Evolutionary conservation across 2,888 invertebrate species (phyloP).

Genomic region (Limnephilus rhombicus): DNA sequence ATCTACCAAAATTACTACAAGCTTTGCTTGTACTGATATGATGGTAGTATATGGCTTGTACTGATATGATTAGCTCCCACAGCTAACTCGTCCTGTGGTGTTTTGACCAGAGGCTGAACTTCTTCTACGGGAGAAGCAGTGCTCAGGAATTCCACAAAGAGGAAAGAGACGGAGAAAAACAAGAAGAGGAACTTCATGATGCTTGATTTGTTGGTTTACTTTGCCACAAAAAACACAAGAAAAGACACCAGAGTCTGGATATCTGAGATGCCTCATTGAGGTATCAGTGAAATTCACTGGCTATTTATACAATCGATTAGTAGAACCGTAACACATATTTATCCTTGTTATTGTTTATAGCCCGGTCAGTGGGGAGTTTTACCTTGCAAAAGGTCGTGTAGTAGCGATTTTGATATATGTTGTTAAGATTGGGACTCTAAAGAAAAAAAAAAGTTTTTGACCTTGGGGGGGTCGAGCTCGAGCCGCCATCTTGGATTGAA

Average conservation of each 20-base stretch:
- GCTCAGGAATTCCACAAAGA: constrained; percentile 38
- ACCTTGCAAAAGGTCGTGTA: too few species aligned
- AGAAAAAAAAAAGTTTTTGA: too few species aligned
- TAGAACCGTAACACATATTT: not conserved
- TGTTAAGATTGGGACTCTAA: too few species aligned
- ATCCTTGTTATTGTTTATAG: not conserved
- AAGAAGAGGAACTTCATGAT: constrained; percentile 45
- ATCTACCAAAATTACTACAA: too few species aligned
- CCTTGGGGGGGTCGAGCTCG: too few species aligned
- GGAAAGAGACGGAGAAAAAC: constrained; percentile 40
- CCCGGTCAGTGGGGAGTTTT: too few species aligned
- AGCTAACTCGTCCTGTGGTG: not conserved
- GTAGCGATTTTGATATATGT: too few species aligned
- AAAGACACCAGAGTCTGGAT: not conserved
- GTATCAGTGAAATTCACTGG: not conserved
- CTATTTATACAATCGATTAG: not conserved
- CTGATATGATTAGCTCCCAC: too few species aligned
- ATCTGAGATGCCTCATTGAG: not conserved
- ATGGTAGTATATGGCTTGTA: too few species aligned
- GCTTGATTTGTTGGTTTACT: not conserved
- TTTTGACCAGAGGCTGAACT: not conserved
- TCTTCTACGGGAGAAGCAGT: constrained; percentile 10
- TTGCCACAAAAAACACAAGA: not conserved
- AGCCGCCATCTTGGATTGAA: too few species aligned
- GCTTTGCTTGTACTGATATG: too few species aligned